These are phyloP conservation scores for Mus spicilegus DNA, from an alignment of 2,113 vertebrate genomes.

Conservation along the genomic window DNA sequence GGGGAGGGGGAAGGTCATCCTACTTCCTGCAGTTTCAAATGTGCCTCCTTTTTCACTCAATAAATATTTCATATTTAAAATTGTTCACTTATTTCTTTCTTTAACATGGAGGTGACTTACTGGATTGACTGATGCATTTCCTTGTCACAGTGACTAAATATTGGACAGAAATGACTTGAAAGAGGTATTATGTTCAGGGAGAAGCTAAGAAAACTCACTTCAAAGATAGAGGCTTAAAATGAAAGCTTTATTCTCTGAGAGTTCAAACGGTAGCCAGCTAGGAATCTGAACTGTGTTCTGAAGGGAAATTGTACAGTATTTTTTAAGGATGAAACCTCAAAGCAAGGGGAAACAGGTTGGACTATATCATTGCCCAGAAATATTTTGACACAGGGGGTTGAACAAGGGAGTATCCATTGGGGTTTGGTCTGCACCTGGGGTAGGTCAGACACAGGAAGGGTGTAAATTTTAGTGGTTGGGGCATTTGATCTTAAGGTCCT, in stretches of 20 bases:
- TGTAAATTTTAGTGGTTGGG: background rate
- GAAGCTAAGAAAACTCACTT: background rate
- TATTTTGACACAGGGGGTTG: background rate
- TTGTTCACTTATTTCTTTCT: background rate
- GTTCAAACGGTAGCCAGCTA: background rate
- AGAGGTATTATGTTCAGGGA: background rate
- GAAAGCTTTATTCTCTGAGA: background rate
- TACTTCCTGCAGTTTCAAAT: background rate
- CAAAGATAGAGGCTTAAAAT: background rate
- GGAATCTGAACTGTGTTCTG: background rate
- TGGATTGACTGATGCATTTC: background rate
- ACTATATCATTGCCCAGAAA: background rate
- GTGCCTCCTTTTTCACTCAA: background rate
- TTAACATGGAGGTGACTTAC: background rate
- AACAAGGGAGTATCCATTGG: background rate
- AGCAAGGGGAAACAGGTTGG: background rate
- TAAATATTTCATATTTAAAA: background rate
- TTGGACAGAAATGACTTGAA: background rate
- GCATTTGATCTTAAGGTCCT: background rate
- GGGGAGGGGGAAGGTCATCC: rapidly evolving
- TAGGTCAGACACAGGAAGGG: background rate
- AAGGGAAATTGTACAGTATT: background rate
- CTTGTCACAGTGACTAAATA: background rate
- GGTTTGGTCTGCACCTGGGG: background rate
- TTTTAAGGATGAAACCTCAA: background rate